Evolutionary conservation across 2,113 vertebrate species (phyloP), one percentile per base, ranked within the genome.

Genomic region (Tetrao urogallus): DNA sequence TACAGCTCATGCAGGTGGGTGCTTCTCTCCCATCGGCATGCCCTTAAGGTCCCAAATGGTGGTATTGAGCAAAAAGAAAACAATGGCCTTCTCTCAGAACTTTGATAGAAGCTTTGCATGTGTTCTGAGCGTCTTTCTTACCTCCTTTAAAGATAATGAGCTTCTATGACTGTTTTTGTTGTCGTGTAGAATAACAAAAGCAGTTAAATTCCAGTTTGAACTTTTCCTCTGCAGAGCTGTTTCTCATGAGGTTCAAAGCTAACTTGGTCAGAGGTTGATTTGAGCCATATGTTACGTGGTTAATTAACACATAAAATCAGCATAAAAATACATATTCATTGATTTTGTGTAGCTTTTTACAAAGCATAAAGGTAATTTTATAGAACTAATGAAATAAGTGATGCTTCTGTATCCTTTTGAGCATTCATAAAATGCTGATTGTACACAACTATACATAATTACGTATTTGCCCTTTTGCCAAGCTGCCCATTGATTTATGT

Each of bases 291-390:
- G 2, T 84, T 88, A 54, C 74, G 61, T 48, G 52, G 48, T 45
- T 88, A 6, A 6, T 90, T 93, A 92, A 54, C 73, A 73, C 50
- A 80, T 64, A 69, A 82, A 93, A 79, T 90, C 90, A 84, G 43
- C 71, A 90, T 90, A 54, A 83, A 87, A 87, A 94, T 84, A 45
- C 76, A 66, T 78, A 93, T 86, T 92, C 77, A 70, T 72, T 70
- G 70, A 64, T 24, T 42, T 34, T n/a, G 7, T 58, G 52, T 30
- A 80, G 72, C 38, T 72, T 17, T 60, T 30, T 67, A 38, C 67
- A 71, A 74, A 88, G 67, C 52, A 77, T 60, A 50, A 74, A 74
- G 43, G 63, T n/a, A 78, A 25, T 36, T 86, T 78, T 83, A 67
- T 67, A 57, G 57, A 88, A 17, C 61, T 79, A 78, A 93, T 95